Percentiles rank a stretch among this genome's conserved stretches.
These are phyloP conservation scores for Smittia aterrima DNA, from an alignment of 2,888 invertebrate species.

Conservation along the genomic window DNA sequence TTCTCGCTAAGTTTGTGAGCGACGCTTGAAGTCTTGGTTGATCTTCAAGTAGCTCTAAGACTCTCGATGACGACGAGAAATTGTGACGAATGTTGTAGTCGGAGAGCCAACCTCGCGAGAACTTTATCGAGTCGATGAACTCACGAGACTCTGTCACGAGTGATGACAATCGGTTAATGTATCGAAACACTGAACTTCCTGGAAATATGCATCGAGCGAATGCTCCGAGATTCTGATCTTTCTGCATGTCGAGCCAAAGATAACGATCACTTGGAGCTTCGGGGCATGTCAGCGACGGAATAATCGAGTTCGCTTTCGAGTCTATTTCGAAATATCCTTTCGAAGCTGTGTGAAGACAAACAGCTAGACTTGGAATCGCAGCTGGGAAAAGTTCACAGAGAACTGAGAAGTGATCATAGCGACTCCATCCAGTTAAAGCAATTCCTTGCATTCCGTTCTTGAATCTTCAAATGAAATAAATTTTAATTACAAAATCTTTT, in stretches of 20 bases:
- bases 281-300: slow-evolving; percentile 59
- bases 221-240: slow-evolving; percentile 63
- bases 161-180: slow-evolving; percentile 52
- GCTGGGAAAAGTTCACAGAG: slow-evolving; percentile 67
- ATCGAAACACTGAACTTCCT: slow-evolving; percentile 59
- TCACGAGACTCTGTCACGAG: slow-evolving; percentile 52
- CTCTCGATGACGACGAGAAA: slow-evolving; percentile 65
- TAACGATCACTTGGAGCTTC: slow-evolving; percentile 46
- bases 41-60: slow-evolving; percentile 62
- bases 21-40: slow-evolving; percentile 61
- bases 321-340: slow-evolving; percentile 61
- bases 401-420: slow-evolving; percentile 69
- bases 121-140: slow-evolving; percentile 48
- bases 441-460: slow-evolving; percentile 52
- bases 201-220: slow-evolving; percentile 66
- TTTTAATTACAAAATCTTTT: neutral
- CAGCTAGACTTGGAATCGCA: slow-evolving; percentile 63
- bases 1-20: slow-evolving; percentile 56
- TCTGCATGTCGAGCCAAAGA: slow-evolving; percentile 60
- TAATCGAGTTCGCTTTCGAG: slow-evolving; percentile 55
- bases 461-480: slow-evolving; percentile 46
- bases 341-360: slow-evolving; percentile 59
- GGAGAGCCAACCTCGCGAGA: slow-evolving; percentile 63
- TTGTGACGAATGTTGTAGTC: slow-evolving; percentile 67
- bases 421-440: slow-evolving; percentile 53